phyloP scores from a whole-genome alignment of 2,888 invertebrate genomes.

The Imbricaverruca yamaguchii region DNA sequence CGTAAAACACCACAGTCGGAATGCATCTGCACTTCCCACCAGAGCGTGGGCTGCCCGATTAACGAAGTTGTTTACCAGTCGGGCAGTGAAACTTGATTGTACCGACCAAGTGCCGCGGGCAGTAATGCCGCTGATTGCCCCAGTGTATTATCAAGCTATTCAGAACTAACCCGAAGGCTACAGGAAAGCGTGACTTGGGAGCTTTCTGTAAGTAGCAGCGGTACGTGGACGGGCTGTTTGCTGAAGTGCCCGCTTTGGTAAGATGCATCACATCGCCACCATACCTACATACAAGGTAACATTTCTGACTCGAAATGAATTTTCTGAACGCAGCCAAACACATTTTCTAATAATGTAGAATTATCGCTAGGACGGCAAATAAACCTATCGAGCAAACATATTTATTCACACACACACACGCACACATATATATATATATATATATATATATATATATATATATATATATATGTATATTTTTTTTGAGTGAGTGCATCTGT shows the following conservation, averaged over 20 bases:
- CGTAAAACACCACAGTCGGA: conserved; percentile 6
- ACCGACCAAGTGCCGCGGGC: neutral
- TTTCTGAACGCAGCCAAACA: too few species aligned
- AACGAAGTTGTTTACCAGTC: neutral
- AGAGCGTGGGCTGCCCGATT: neutral
- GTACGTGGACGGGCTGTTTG: too few species aligned
- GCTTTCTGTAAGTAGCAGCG: too few species aligned
- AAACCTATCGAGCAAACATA: neutral
- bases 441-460: conserved; percentile 23
- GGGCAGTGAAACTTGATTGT: neutral
- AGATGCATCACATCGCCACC: too few species aligned
- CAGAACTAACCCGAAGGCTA: neutral
- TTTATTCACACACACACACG: too few species aligned
- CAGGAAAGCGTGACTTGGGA: too few species aligned
- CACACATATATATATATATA: neutral
- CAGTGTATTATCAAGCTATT: neutral
- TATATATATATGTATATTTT: conserved; percentile 22
- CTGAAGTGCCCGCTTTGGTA: too few species aligned
- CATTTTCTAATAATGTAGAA: too few species aligned
- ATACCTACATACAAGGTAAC: too few species aligned
- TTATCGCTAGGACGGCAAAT: too few species aligned
- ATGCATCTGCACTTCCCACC: neutral
- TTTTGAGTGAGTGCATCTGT: too few species aligned
- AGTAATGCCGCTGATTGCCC: neutral
- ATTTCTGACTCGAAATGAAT: too few species aligned